These are phyloP conservation scores for Mimachlamys varia DNA, from an alignment of 2,888 invertebrate species.

Conservation along the genomic window DNA sequence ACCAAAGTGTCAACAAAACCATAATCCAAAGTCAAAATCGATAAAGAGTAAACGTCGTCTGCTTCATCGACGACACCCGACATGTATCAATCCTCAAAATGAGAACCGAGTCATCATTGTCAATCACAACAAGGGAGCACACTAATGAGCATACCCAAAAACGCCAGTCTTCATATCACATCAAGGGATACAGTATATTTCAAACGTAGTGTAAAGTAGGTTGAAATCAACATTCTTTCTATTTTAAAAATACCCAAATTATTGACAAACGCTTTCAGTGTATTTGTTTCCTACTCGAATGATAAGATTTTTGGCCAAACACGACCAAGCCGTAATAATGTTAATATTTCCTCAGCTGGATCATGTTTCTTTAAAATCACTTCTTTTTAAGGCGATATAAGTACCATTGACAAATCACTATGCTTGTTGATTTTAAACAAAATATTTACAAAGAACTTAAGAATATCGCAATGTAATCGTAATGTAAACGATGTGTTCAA, in stretches of 20 bases:
- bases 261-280: neutral
- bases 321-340: neutral
- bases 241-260: neutral
- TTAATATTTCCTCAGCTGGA: neutral
- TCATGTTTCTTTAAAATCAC: neutral
- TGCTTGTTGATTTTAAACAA: neutral
- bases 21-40: too few relatives aligned
- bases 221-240: too few relatives aligned
- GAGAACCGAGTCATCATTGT: too few relatives aligned
- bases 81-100: too few relatives aligned
- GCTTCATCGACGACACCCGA: too few relatives aligned
- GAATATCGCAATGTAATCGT: neutral
- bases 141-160: too few relatives aligned
- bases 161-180: too few relatives aligned
- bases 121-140: too few relatives aligned
- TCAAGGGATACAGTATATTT: too few relatives aligned
- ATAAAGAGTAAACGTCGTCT: too few relatives aligned
- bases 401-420: neutral
- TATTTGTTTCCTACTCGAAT: neutral
- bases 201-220: too few relatives aligned
- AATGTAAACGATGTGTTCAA: neutral
- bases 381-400: neutral
- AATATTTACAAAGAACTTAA: neutral
- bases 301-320: neutral
- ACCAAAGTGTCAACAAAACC: too few relatives aligned